phyloP scores from a whole-genome alignment of 2,113 vertebrate genomes.

The Petroica traversi region DNA sequence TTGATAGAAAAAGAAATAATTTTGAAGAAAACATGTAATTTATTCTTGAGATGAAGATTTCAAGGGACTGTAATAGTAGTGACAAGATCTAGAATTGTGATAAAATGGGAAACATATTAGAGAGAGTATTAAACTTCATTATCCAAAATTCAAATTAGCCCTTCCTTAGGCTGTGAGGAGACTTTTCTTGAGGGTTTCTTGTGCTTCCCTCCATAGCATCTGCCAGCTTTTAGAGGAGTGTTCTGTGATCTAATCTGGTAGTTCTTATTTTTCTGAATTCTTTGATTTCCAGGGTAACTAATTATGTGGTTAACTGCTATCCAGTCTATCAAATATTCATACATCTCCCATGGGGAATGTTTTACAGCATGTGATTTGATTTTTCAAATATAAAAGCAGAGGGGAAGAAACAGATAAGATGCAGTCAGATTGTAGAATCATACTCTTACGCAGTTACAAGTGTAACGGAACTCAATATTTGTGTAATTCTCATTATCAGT shows the following conservation, averaged over 20 bases:
- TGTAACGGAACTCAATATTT: not conserved
- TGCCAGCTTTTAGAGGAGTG: not conserved
- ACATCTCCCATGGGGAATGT: not conserved
- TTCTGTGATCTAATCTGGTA: not conserved
- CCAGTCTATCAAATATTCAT: not conserved
- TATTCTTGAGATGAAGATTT: not conserved
- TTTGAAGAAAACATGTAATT: not conserved
- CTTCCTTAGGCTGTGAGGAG: not conserved
- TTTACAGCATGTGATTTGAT: not conserved
- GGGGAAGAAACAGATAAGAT: not conserved
- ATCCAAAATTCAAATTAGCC: not conserved
- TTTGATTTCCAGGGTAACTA: constrained; percentile 5
- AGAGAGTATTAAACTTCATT: not conserved
- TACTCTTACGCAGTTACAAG: not conserved
- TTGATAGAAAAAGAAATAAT: not conserved
- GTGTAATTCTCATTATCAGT: not conserved
- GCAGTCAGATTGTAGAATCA: not conserved
- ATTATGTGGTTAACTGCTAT: not conserved
- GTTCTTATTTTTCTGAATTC: not conserved
- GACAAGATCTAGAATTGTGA: not conserved
- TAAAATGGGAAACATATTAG: not conserved
- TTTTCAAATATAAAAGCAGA: not conserved
- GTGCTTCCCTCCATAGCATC: not conserved
- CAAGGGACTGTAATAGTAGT: not conserved
- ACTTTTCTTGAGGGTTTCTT: not conserved